Conservation (phyloP, 2,113 vertebrate species). For the Alces alces region DNA sequence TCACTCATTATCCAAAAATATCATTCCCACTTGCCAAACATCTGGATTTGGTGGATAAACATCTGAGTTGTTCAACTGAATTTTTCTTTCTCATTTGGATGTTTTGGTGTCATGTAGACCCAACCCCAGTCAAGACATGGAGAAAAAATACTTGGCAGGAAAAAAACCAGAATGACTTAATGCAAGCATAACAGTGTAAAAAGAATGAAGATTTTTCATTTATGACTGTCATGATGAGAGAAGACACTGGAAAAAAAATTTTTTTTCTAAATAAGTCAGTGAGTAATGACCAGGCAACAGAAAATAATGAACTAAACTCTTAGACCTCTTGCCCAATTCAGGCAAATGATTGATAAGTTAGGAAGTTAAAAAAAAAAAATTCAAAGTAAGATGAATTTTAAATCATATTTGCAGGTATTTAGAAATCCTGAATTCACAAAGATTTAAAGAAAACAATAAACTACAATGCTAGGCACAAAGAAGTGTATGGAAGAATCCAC, state of each 20-base stretch:
- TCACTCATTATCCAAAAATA: conserved; percentile 40
- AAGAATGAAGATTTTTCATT: conserved; percentile 18
- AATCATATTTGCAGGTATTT: background rate
- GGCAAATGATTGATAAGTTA: conserved; percentile 6
- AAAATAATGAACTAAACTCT: conserved; percentile 9
- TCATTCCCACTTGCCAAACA: conserved; percentile 53
- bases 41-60: conserved; percentile 60
- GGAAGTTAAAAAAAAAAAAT: background rate
- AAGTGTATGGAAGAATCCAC: background rate
- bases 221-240: background rate
- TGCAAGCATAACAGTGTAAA: conserved; percentile 23
- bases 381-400: background rate
- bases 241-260: background rate
- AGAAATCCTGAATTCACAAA: background rate
- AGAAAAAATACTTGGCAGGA: conserved; percentile 20
- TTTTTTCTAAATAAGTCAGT: conserved; percentile 7
- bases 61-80: conserved; percentile 34
- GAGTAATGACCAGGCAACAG: background rate
- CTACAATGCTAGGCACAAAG: background rate
- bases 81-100: conserved; percentile 48
- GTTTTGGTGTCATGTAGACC: conserved; percentile 46
- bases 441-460: background rate
- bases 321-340: background rate
- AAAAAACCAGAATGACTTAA: conserved; percentile 8
- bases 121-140: conserved; percentile 36